phyloP scores from a whole-genome alignment of 2,797 vertebrate species.

The Xyrichtys novacula region DNA sequence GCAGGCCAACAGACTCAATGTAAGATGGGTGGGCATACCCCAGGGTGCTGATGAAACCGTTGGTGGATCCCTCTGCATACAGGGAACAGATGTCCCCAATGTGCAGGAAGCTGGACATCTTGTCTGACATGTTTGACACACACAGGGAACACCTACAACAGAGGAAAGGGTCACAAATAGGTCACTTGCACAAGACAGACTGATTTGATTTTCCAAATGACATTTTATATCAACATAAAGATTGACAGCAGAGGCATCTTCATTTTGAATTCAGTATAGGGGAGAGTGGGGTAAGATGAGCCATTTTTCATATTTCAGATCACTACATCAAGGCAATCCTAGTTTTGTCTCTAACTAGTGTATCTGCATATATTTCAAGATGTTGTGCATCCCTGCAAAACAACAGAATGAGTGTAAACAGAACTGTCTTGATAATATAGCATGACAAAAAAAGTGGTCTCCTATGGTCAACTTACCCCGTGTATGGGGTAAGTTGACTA shows the following conservation, averaged over 20 bases:
- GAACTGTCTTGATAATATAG: too few species aligned
- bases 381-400: too few species aligned
- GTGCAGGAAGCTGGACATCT: slow-evolving; percentile 99
- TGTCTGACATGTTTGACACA: slow-evolving; percentile 91
- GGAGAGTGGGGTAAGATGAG: too few species aligned
- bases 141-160: slow-evolving; percentile 53
- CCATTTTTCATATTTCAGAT: too few species aligned
- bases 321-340: too few species aligned
- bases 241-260: neutral
- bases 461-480: too few species aligned
- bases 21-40: slow-evolving; percentile 66
- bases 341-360: too few species aligned
- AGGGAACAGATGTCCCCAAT: slow-evolving; percentile 99
- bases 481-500: too few species aligned
- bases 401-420: too few species aligned
- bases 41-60: slow-evolving; percentile 96
- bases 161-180: slow-evolving; percentile 1
- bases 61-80: slow-evolving; percentile 97
- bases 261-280: neutral
- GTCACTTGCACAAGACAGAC: neutral
- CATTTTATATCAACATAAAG: neutral
- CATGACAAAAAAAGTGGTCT: too few species aligned
- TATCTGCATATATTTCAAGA: too few species aligned
- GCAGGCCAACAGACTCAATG: slow-evolving; percentile 12
- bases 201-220: too few species aligned